Percentiles rank a stretch among this genome's conserved stretches.
phyloP scores from a whole-genome alignment of 1,140 invertebrate species.

The Trichomalopsis sarcophagae region DNA sequence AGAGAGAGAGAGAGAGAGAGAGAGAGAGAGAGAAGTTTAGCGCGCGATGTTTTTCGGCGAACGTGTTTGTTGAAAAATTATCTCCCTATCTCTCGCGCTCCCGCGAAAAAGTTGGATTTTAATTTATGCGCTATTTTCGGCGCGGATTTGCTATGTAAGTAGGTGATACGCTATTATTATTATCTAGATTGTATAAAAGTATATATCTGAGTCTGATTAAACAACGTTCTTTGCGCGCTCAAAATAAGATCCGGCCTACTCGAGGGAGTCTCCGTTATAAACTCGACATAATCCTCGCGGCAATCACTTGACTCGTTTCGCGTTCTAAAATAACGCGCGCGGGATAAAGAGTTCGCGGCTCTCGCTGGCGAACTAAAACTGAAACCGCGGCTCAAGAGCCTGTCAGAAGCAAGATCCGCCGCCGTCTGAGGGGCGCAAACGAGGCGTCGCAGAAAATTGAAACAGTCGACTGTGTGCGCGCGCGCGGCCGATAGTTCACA shows the following conservation, averaged over 20 bases:
- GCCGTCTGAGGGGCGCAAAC: constrained; percentile 13
- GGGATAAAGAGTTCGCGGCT: background rate
- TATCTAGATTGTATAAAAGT: no score
- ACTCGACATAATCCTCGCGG: no score
- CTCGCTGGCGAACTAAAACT: constrained; percentile 16
- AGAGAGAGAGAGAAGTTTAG: background rate
- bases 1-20: no score
- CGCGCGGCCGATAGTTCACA: background rate
- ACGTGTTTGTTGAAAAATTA: constrained; percentile 32
- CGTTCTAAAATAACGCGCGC: constrained; percentile 12
- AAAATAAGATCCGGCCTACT: no score
- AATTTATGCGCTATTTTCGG: background rate
- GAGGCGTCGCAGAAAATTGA: constrained; percentile 38
- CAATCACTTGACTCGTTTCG: no score
- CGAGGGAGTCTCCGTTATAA: no score
- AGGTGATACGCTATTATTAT: no score
- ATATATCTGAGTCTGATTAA: no score
- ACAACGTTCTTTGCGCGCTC: no score
- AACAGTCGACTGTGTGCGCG: background rate
- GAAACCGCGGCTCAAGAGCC: background rate
- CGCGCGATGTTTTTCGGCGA: background rate
- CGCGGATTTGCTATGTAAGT: no score
- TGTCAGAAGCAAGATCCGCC: constrained; percentile 4
- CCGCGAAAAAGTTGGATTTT: background rate
- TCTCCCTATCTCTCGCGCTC: background rate